phyloP scores from a whole-genome alignment of 2,888 invertebrate genomes.

The Baronia brevicornis region DNA sequence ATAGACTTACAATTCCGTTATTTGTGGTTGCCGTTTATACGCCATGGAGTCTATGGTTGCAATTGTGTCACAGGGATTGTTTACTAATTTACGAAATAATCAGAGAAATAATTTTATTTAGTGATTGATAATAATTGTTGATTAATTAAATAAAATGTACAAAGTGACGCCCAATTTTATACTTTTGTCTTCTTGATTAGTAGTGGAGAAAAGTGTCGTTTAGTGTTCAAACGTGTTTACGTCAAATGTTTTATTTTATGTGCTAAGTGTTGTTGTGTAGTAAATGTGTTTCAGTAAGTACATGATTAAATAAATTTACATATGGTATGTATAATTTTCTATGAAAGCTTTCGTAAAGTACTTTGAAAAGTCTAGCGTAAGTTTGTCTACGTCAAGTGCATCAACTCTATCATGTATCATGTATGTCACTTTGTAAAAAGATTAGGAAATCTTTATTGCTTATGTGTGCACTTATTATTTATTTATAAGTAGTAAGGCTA shows the following conservation, averaged over 20 bases:
- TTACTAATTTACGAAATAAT: constrained; percentile 62
- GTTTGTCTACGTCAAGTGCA: too few relatives aligned
- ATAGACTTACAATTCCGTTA: constrained; percentile 50
- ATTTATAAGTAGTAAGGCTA: too few relatives aligned
- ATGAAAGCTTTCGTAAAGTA: too few relatives aligned
- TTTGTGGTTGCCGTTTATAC: constrained; percentile 64
- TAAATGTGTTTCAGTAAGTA: constrained; percentile 35
- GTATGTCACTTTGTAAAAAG: too few relatives aligned
- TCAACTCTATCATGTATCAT: too few relatives aligned
- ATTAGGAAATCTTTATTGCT: too few relatives aligned
- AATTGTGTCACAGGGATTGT: constrained; percentile 69
- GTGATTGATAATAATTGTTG: constrained; percentile 18
- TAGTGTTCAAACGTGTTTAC: constrained; percentile 55
- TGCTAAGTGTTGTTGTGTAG: constrained; percentile 33
- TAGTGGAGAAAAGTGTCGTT: constrained; percentile 20
- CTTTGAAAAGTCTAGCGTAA: too few relatives aligned
- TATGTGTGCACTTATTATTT: too few relatives aligned
- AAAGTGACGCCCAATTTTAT: constrained; percentile 10
- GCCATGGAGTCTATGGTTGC: constrained; percentile 67
- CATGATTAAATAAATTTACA: constrained; percentile 28
- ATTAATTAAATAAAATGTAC: constrained; percentile 17
- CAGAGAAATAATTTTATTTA: constrained; percentile 25
- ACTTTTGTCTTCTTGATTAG: constrained; percentile 18
- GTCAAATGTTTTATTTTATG: constrained; percentile 48
- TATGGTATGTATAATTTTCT: constrained; percentile 35